These are phyloP conservation scores for Parambassis ranga DNA, from an alignment of 2,797 vertebrate genomes.

Conservation along the genomic window DNA sequence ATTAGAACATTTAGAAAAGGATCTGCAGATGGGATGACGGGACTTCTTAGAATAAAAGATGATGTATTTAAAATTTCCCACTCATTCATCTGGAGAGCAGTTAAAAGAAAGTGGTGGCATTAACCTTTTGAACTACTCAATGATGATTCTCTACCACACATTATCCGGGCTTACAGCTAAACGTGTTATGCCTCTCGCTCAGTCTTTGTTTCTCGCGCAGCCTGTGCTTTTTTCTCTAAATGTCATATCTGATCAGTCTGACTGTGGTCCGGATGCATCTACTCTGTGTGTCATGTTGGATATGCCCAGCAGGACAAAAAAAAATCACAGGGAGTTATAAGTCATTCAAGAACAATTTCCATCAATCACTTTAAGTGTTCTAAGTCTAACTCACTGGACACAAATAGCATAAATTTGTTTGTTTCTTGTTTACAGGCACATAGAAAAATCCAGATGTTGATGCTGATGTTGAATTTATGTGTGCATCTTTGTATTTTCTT, in stretches of 20 bases:
- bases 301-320: conserved; percentile 37
- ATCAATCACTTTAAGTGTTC: conserved; percentile 27
- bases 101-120: not conserved
- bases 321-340: conserved; percentile 19
- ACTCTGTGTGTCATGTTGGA: conserved; percentile 27
- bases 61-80: not conserved
- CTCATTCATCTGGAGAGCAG: not conserved
- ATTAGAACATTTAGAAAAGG: conserved; percentile 1
- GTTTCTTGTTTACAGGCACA: not conserved
- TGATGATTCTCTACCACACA: not conserved
- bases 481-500: not conserved
- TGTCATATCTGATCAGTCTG: conserved; percentile 64
- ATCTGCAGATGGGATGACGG: not conserved
- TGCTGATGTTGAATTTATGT: no score
- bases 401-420: not conserved
- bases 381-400: not conserved
- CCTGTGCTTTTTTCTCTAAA: conserved; percentile 50
- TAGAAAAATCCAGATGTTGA: not conserved
- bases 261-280: conserved; percentile 41
- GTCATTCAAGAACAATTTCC: conserved; percentile 27
- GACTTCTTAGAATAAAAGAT: not conserved
- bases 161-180: conserved; percentile 16
- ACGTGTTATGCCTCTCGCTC: not conserved
- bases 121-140: not conserved
- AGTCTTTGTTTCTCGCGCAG: conserved; percentile 20